Evolutionary conservation across 2,113 vertebrate genomes (phyloP), one percentile per base, ranked within the genome.

Genomic region (Pandion haliaetus): DNA sequence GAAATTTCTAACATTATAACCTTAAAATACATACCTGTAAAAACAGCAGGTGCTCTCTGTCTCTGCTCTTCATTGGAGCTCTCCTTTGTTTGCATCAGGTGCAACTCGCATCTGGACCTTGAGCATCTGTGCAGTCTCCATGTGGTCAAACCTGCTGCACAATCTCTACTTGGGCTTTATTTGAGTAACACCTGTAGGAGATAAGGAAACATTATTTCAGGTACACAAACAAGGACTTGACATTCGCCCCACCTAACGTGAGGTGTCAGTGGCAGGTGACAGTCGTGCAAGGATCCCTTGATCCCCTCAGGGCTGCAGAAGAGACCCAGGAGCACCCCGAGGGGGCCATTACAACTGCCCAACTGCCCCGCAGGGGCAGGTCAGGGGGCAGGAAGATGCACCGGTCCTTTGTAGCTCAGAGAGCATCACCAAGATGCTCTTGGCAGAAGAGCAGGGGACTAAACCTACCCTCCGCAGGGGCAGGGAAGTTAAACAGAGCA

Each of bases 211-310:
- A 32, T 63, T 61, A 65, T 45, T 93, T 45, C 63, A 78, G 18
- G 23, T 45, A 47, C 20, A 58, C 80, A 45, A 20, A 73, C 8
- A 42, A 40, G 31, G 42, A 49, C 44, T 65, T 17, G 45, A 73
- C 58, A 28, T 69, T 40, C 1, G 1, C 17, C 44, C 34, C 34
- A 49, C 42, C 17, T 71, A 66, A 54, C 0, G 0, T 26, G 59
- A 83, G 26, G 18, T 62, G 61, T 34, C 6, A 0, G 20, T 65
- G 49, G 70, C 50, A 82, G 10, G 36, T 24, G 38, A 10, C 10
- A 24, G 12, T 20, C 1, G 1, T 24, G 21, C 29, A 32, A 70
- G 50, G 20, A 73, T 63, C 3, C 45, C 20, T 19, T 17, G 5
- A 12, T 38, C 0, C 12, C 36, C 16, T 9, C 21, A 12, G 50